phyloP scores from a whole-genome alignment of 1,140 invertebrate genomes.

The Neocloeon triangulifer region DNA sequence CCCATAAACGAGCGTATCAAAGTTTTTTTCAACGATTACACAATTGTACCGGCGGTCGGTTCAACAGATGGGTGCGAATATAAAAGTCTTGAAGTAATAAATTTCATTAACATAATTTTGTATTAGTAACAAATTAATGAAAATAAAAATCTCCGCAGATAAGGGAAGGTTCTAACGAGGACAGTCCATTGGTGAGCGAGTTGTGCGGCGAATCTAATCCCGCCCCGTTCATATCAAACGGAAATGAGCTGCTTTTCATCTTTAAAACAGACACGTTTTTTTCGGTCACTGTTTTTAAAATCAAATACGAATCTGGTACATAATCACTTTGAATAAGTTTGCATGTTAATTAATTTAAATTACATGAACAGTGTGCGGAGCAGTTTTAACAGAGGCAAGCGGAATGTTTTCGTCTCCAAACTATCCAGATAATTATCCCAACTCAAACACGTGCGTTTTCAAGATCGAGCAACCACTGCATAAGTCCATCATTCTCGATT shows the following conservation, averaged over 20 bases:
- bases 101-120: constrained; percentile 3
- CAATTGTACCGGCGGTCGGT: no score
- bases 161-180: constrained; percentile 36
- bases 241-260: constrained; percentile 39
- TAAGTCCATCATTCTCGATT: constrained; percentile 33
- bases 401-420: constrained; percentile 47
- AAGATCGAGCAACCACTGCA: constrained; percentile 36
- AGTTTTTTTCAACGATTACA: constrained; percentile 43
- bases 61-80: constrained; percentile 27
- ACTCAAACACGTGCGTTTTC: constrained; percentile 44
- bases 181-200: constrained; percentile 35
- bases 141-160: constrained; percentile 24
- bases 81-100: constrained; percentile 36
- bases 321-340: no score
- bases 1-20: constrained; percentile 30
- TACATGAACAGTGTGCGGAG: no score
- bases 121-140: no score
- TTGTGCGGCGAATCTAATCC: constrained; percentile 37
- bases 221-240: constrained; percentile 23
- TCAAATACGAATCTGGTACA: constrained; percentile 31
- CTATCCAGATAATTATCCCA: constrained; percentile 51
- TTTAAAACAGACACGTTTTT: constrained; percentile 35
- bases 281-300: constrained; percentile 28
- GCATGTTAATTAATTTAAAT: no score
- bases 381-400: constrained; percentile 23